Base-by-base conservation (phyloP, 92 coral and sea anemone species). In the Zoanthus gigantus region DNA sequence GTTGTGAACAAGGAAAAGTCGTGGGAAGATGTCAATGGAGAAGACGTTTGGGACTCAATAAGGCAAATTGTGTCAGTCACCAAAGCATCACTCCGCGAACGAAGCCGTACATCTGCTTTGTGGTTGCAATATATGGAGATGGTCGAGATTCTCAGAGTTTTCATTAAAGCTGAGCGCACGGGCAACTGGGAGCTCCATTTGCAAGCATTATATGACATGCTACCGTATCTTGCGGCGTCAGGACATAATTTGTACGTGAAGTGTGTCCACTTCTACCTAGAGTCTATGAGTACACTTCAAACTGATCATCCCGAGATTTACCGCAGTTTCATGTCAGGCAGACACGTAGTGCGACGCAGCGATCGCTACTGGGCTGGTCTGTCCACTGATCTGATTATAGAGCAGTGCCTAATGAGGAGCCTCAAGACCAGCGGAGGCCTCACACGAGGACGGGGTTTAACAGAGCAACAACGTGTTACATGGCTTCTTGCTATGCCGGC, bases 341-440 rank as follows among this genome's bases (percentile, higher is more conserved):
- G 53, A 7, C 92, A 91, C 78, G 89, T 76, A 8, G 94, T 77
- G n/a, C 80, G 89, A 6, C 86, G 89, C 46, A 91, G 94, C 54
- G 94, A 91, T 34, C 75, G 92, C 7, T 83, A 67, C 56, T 90
- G 90, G 95, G 93, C 93, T 52, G 95, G 92, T 6, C 78, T 90
- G 12, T 92, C 92, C 18, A 90, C 93, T 10, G 93, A 93, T 30
- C 58, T 93, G 16, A 63, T 86, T 12, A 93, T 93, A 17, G 93
- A 93, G 71, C 95, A 93, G 75, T 94, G 88, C 34, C 71, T 77
- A 3, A 89, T 89, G 92, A 76, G 92, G 6, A 89, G 92, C 65
- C 50, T 89, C 2, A 92, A 89, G 56, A 47, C 52, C 4, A 47
- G 52, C 8, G 52, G 61, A 56, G 61, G 61, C 6, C 10, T 56